These are phyloP conservation scores for Ianthella basta DNA, from an alignment of 37 sponge, comb jelly and placozoan species.

Conservation along the genomic window DNA sequence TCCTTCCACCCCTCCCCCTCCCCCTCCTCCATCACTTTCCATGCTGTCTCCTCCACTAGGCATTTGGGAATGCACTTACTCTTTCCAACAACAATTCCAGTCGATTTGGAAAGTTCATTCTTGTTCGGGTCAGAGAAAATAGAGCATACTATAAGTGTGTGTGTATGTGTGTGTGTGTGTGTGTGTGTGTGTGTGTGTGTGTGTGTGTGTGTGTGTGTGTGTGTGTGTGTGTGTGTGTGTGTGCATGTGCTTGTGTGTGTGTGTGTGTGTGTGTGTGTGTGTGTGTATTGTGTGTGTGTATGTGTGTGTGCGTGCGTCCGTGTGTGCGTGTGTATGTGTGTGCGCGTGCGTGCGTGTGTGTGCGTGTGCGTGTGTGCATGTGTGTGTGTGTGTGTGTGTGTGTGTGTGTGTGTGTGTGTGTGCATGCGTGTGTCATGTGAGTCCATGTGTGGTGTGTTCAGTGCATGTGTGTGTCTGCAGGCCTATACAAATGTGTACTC, in stretches of 20 bases:
- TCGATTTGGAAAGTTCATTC: constrained; percentile 95
- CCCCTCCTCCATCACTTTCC: not conserved
- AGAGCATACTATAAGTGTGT: constrained; percentile 54
- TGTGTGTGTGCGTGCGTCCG: too few relatives aligned
- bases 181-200: constrained; percentile 46
- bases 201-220: constrained; percentile 34
- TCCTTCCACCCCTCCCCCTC: not conserved
- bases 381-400: too few relatives aligned
- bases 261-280: too few relatives aligned
- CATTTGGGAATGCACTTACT: constrained; percentile 95
- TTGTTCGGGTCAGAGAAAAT: constrained; percentile 87
- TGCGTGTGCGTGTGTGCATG: too few relatives aligned
- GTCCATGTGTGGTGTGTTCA: too few relatives aligned
- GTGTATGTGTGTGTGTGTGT: constrained; percentile 10
- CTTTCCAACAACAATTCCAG: constrained; percentile 96
- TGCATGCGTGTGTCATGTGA: too few relatives aligned
- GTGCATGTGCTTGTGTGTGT: too few relatives aligned
- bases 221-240: too few relatives aligned
- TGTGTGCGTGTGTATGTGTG: too few relatives aligned
- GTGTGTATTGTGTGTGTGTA: too few relatives aligned
- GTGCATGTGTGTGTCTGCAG: constrained; percentile 6
- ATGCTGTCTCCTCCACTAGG: constrained; percentile 50
- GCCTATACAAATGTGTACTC: not conserved
- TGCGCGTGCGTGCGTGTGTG: too few relatives aligned
- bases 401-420: too few relatives aligned